Conservation (phyloP, 2,797 vertebrate species). For the Novumbra hubbsi region DNA sequence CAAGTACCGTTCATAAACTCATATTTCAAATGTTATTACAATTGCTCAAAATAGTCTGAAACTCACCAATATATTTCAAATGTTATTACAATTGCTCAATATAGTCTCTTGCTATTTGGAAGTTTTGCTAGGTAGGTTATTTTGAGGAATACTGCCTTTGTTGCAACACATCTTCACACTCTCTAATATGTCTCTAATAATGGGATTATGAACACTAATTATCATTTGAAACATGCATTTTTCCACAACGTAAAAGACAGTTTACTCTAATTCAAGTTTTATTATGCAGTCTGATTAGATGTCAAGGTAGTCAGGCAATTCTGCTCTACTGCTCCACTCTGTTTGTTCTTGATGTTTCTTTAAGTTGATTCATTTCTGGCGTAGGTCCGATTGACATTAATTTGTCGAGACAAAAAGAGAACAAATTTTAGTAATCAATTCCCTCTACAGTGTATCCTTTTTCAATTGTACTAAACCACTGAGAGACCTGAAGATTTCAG, state of each 20-base stretch:
- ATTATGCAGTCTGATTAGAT: neutral
- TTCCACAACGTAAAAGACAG: neutral
- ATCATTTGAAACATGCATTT: neutral
- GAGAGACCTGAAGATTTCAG: neutral
- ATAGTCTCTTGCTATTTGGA: neutral
- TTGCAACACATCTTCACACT: neutral
- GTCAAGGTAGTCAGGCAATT: neutral
- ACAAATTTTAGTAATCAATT: constrained; percentile 53
- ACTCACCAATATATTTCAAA: neutral
- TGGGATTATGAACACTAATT: neutral
- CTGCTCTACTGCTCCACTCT: neutral
- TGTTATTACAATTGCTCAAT: neutral
- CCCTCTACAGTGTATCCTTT: too few species aligned
- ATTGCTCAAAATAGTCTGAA: too few species aligned
- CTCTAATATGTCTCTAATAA: neutral
- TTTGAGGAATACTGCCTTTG: constrained; percentile 1
- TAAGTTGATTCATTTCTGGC: constrained; percentile 37
- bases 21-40: too few species aligned
- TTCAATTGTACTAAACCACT: constrained; percentile 15
- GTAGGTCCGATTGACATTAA: constrained; percentile 60
- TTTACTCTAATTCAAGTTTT: neutral
- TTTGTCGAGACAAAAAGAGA: constrained; percentile 57
- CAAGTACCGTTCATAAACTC: too few species aligned
- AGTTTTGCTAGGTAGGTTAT: neutral
- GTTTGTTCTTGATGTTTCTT: neutral